Evolutionary conservation across 2,888 invertebrate species (phyloP).

Genomic region (Tachina grossa): DNA sequence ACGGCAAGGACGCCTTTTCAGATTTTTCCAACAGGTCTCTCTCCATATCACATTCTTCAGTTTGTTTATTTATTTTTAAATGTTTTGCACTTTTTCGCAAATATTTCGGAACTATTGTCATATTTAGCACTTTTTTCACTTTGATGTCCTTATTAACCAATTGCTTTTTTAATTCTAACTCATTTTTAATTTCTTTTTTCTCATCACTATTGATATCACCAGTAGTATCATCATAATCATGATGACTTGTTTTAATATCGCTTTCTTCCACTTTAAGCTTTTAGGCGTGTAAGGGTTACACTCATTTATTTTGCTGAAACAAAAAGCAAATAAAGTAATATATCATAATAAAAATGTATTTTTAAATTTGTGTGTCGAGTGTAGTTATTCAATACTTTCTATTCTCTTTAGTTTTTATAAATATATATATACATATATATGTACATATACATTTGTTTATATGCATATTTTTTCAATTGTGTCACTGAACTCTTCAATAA

Average conservation of each 20-base stretch:
- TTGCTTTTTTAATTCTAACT: not conserved
- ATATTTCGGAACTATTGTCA: conserved; percentile 2
- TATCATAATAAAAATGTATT: not conserved
- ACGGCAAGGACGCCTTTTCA: not conserved
- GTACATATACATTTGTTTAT: not conserved
- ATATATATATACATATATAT: not conserved
- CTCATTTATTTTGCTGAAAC: conserved; percentile 31
- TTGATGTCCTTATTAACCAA: not conserved
- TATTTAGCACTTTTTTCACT: conserved; percentile 1
- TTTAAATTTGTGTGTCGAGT: not conserved
- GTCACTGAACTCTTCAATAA: too few relatives aligned
- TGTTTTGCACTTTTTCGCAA: not conserved
- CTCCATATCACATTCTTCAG: not conserved
- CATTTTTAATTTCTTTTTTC: not conserved
- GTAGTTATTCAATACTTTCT: not conserved
- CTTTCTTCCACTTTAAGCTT: not conserved
- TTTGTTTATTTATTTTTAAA: not conserved
- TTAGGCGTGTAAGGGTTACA: not conserved
- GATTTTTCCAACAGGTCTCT: not conserved
- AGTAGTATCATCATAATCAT: not conserved
- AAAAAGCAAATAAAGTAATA: conserved; percentile 1
- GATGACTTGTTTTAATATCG: not conserved
- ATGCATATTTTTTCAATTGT: not conserved
- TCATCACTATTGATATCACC: not conserved
- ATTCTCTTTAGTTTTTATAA: not conserved